Percentiles rank a stretch among this genome's conserved stretches.
phyloP scores from a whole-genome alignment of 2,797 vertebrate genomes.

The Passerculus sandwichensis region DNA sequence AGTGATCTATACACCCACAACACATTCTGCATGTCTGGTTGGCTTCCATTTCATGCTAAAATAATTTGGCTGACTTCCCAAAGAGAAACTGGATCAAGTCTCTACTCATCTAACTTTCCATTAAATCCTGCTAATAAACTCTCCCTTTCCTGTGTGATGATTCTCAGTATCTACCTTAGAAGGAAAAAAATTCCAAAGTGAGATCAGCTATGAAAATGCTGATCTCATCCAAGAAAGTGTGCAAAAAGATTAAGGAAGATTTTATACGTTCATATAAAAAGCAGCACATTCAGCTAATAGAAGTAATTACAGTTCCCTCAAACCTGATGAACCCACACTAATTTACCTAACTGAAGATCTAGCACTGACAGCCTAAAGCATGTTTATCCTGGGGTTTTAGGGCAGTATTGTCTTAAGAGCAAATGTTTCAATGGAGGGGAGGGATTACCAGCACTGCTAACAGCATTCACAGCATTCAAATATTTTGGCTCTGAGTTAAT shows the following conservation, averaged over 20 bases:
- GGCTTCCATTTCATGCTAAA: constrained; percentile 15
- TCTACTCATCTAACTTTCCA: background rate
- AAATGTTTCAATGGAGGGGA: background rate
- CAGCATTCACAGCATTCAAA: background rate
- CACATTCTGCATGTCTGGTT: background rate
- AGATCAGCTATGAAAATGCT: background rate
- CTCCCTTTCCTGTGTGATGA: background rate
- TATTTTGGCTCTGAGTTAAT: background rate
- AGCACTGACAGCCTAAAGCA: background rate
- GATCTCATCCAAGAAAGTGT: background rate
- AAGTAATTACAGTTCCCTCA: background rate
- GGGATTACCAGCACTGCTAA: background rate
- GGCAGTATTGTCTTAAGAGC: background rate
- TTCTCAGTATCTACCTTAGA: background rate
- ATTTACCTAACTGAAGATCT: background rate
- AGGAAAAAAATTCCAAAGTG: background rate
- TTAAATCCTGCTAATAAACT: constrained; percentile 16
- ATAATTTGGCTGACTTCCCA: constrained; percentile 11
- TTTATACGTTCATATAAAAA: background rate
- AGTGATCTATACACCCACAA: background rate
- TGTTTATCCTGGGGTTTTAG: background rate
- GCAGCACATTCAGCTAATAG: background rate
- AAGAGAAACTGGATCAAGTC: background rate
- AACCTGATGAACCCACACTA: background rate
- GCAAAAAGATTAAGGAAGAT: background rate